Percentiles rank a stretch among this genome's conserved stretches.
These are phyloP conservation scores for cattle (Bos taurus) DNA, from an alignment of 2,113 vertebrate genomes.

Conservation along the genomic window DNA sequence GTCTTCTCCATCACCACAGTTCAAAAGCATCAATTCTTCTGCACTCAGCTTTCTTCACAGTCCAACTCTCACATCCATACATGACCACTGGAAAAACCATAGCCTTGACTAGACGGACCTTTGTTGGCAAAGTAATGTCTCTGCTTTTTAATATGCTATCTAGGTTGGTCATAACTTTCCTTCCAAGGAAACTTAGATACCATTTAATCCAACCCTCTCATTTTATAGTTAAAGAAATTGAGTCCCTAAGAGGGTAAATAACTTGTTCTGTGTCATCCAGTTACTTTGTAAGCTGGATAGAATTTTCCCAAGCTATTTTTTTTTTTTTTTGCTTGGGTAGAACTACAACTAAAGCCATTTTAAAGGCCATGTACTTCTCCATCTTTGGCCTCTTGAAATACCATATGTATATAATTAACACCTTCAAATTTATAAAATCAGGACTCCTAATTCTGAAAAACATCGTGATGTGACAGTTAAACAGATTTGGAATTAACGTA, in stretches of 20 bases:
- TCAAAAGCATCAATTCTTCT: no score
- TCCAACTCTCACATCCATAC: no score
- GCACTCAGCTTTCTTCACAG: no score
- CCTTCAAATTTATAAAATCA: not conserved
- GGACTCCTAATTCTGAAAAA: not conserved
- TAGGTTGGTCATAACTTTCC: no score
- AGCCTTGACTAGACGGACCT: no score
- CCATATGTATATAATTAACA: not conserved
- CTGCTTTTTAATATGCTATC: no score
- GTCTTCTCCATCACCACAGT: no score
- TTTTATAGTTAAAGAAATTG: conserved; percentile 50
- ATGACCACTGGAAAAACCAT: no score
- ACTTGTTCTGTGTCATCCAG: not conserved
- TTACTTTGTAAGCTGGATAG: conserved; percentile 18
- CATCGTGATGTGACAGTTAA: not conserved
- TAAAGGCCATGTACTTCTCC: not conserved
- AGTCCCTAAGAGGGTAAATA: not conserved
- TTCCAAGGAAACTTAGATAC: not conserved
- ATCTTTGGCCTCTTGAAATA: conserved; percentile 12
- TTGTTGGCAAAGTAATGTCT: no score
- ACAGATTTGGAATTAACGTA: not conserved
- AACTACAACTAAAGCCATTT: conserved; percentile 32
- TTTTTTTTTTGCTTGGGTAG: not conserved
- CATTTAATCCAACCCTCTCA: not conserved
- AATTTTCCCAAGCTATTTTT: conserved; percentile 13